Evolutionary conservation across 2,797 vertebrate species (phyloP).

Genomic region (Nannoperca obscura): DNA sequence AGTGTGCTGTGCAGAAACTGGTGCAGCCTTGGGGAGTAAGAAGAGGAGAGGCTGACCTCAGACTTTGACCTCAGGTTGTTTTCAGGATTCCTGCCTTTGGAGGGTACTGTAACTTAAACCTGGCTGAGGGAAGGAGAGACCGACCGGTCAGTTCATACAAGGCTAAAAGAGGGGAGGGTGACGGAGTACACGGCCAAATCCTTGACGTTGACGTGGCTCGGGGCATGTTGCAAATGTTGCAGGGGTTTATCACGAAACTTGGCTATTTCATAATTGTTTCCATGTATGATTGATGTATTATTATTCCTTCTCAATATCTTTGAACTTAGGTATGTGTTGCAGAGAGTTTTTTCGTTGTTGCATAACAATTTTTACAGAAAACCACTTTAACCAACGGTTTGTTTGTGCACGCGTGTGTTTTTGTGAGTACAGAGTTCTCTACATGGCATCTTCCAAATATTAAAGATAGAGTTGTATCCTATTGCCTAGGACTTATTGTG

Average conservation of each 20-base stretch:
- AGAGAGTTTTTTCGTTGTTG: slow-evolving; percentile 2
- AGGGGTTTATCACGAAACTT: slow-evolving; percentile 5
- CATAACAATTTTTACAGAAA: background rate
- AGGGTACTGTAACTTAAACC: slow-evolving; percentile 57
- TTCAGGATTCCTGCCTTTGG: slow-evolving; percentile 62
- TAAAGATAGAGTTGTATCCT: background rate
- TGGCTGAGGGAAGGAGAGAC: slow-evolving; percentile 29
- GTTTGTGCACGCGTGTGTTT: slow-evolving; percentile 11
- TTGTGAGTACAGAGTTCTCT: background rate
- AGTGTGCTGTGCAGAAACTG: slow-evolving; percentile 25
- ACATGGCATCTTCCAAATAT: background rate
- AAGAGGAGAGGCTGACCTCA: slow-evolving; percentile 61
- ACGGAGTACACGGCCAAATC: background rate
- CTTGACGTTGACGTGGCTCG: slow-evolving; percentile 5
- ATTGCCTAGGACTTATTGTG: background rate
- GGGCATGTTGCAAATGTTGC: slow-evolving; percentile 16
- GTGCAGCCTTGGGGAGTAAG: slow-evolving; percentile 45
- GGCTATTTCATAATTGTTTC: slow-evolving; percentile 19
- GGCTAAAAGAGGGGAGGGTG: slow-evolving; percentile 9
- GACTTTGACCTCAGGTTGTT: slow-evolving; percentile 69
- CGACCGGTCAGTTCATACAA: slow-evolving; percentile 20
- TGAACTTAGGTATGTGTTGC: background rate
- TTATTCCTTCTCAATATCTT: slow-evolving; percentile 6
- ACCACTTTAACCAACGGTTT: background rate
- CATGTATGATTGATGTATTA: background rate